Percentiles rank a stretch among this genome's conserved stretches.
Conservation (phyloP, 1,140 invertebrate species). For the Pachyrhynchus sulphureomaculatus region DNA sequence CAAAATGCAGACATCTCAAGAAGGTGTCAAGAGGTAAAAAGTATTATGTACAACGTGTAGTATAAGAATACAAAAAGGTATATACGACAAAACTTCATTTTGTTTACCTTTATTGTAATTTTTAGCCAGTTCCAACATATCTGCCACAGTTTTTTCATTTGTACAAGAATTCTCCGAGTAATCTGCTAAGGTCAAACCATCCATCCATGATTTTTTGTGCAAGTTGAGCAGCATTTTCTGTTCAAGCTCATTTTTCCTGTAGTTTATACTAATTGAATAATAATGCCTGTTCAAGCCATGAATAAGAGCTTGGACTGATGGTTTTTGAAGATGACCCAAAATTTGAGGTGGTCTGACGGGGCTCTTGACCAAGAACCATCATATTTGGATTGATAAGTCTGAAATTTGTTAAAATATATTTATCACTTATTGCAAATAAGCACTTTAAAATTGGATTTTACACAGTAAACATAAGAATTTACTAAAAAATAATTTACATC, state of each 20-base stretch:
- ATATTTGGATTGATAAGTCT: conserved; percentile 98
- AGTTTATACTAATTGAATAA: conserved; percentile 99
- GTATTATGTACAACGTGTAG: too few species aligned
- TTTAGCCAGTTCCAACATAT: conserved; percentile 97
- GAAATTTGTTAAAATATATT: conserved; percentile 19
- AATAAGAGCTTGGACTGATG: conserved; percentile 98
- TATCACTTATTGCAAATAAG: too few species aligned
- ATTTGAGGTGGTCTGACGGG: conserved; percentile 98
- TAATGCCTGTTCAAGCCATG: conserved; percentile 99
- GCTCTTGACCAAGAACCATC: conserved; percentile 98
- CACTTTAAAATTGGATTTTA: too few species aligned
- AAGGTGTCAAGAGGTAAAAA: too few species aligned
- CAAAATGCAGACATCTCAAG: too few species aligned
- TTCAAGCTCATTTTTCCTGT: conserved; percentile 97
- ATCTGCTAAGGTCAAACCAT: conserved; percentile 92
- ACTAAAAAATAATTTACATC: too few species aligned
- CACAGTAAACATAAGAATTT: conserved; percentile 3
- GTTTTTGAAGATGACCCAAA: conserved; percentile 98
- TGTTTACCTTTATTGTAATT: conserved; percentile 86
- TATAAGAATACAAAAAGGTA: background rate
- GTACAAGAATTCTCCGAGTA: conserved; percentile 92
- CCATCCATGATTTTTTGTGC: conserved; percentile 99
- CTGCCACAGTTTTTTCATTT: conserved; percentile 89
- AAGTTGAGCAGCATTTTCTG: conserved; percentile 99
- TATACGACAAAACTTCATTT: too few species aligned